phyloP scores from a whole-genome alignment of 1,140 invertebrate species.

The Ganaspis sp. region DNA sequence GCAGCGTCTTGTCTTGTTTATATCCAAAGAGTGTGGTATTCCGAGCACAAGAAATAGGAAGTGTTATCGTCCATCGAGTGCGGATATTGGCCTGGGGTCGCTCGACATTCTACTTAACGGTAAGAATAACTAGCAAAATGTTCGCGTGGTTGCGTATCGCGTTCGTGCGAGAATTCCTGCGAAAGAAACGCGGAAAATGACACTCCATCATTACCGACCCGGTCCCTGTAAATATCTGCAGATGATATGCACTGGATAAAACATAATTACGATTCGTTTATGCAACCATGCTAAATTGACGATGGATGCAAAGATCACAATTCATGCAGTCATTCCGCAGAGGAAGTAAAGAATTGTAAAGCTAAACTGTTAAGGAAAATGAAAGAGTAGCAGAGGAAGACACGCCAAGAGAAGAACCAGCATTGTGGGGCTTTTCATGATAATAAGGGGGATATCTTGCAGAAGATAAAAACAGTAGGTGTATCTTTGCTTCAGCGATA shows the following conservation, averaged over 20 bases:
- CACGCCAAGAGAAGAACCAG: neutral
- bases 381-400: neutral
- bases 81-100: slow-evolving; percentile 33
- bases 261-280: slow-evolving; percentile 61
- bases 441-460: too few species aligned
- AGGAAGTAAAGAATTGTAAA: slow-evolving; percentile 3
- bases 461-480: slow-evolving; percentile 26
- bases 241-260: slow-evolving; percentile 66
- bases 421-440: neutral
- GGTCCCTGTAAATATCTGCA: slow-evolving; percentile 39
- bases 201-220: slow-evolving; percentile 60
- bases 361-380: neutral
- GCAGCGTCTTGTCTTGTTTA: neutral
- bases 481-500: too few species aligned
- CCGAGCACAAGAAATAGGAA: slow-evolving; percentile 23
- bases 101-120: slow-evolving; percentile 55
- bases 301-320: neutral
- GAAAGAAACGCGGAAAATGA: slow-evolving; percentile 62
- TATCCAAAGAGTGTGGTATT: neutral
- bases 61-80: slow-evolving; percentile 17
- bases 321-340: slow-evolving; percentile 32
- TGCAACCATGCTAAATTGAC: slow-evolving; percentile 15
- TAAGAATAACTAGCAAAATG: slow-evolving; percentile 49
- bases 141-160: slow-evolving; percentile 42
- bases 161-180: slow-evolving; percentile 58